Percentiles rank a stretch among this genome's conserved stretches.
Conservation (phyloP, 2,797 vertebrate species). For the Gymnothorax javanicus region DNA sequence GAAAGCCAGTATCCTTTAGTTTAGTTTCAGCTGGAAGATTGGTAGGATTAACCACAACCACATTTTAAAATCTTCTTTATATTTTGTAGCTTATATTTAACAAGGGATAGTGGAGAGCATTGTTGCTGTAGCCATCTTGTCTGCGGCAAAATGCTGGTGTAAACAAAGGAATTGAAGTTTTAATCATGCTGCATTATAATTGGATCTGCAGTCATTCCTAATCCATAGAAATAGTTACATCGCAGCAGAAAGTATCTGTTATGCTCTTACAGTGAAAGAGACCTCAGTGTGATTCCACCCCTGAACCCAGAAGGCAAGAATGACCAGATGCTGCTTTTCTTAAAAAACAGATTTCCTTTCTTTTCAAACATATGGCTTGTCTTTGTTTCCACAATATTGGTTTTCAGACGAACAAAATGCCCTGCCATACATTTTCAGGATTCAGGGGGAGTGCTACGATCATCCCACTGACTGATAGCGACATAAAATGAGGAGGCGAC, state of each 20-base stretch:
- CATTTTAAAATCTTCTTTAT: no score
- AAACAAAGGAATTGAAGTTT: neutral
- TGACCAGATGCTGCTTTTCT: constrained; percentile 37
- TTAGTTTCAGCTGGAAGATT: no score
- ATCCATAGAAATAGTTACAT: constrained; percentile 29
- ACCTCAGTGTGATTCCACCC: constrained; percentile 30
- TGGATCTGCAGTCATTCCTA: constrained; percentile 13
- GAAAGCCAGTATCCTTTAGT: no score
- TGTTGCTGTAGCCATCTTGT: neutral
- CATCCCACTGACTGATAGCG: no score
- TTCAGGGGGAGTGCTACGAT: neutral
- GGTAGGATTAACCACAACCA: no score
- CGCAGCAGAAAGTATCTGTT: neutral
- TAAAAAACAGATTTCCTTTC: constrained; percentile 28
- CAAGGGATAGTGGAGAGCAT: no score
- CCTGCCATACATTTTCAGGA: neutral
- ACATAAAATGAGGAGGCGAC: no score
- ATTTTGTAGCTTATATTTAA: no score
- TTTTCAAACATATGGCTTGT: constrained; percentile 29
- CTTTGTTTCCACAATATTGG: neutral
- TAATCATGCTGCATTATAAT: neutral
- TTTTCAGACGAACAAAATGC: neutral
- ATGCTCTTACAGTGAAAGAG: constrained; percentile 37
- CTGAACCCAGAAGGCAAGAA: constrained; percentile 29
- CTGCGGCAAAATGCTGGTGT: neutral